Conservation (phyloP, 2,113 vertebrate genomes). For the Sturnus vulgaris region DNA sequence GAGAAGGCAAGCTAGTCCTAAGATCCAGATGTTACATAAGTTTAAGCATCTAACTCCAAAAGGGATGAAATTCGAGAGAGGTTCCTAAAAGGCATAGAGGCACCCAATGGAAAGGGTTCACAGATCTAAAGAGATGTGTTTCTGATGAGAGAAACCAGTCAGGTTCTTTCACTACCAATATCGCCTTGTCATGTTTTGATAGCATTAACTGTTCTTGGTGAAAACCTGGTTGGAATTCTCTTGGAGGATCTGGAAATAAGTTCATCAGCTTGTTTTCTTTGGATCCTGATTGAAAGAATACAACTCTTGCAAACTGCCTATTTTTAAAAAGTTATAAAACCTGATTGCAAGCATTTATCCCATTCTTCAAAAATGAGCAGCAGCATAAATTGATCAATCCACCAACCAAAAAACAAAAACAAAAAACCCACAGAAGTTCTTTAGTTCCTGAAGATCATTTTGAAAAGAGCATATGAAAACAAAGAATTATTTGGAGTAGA, state of each 20-base stretch:
- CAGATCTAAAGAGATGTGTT: not conserved
- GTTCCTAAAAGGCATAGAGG: not conserved
- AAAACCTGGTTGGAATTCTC: not conserved
- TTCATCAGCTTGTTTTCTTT: not conserved
- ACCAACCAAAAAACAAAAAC: rapidly evolving
- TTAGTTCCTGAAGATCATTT: not conserved
- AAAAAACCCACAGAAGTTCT: not conserved
- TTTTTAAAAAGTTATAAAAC: not conserved
- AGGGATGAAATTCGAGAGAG: not conserved
- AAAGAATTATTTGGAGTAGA: not conserved
- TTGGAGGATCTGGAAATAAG: not conserved
- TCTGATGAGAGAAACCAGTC: not conserved
- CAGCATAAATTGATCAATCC: not conserved
- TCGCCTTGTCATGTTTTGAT: not conserved
- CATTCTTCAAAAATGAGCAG: not conserved
- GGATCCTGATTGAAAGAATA: not conserved
- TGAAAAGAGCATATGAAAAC: not conserved
- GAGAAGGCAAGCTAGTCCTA: not conserved
- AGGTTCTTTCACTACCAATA: not conserved
- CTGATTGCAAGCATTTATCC: not conserved
- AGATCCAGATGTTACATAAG: not conserved
- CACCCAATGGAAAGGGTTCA: not conserved
- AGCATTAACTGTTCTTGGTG: not conserved
- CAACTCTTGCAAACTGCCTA: not conserved
- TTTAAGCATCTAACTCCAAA: not conserved